A percentile compares a stretch with the other conserved stretches of the same genome.
phyloP scores from a whole-genome alignment of 1,140 invertebrate genomes.

The Hestina assimilis region DNA sequence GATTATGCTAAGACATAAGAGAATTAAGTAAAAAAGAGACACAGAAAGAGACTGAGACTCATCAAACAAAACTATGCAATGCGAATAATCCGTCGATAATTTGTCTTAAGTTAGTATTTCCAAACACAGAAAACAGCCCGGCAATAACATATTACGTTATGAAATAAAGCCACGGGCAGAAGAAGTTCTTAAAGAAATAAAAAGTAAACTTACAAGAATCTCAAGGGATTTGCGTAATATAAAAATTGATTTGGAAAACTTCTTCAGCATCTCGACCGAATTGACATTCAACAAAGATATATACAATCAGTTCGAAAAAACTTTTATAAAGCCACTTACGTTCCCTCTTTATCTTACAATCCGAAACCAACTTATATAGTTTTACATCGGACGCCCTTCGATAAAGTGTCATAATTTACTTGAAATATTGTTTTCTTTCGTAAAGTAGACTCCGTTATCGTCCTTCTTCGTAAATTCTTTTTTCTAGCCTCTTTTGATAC shows the following conservation, averaged over 20 bases:
- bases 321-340: slow-evolving; percentile 52
- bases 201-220: no score
- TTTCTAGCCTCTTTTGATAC: background rate
- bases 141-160: no score
- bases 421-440: slow-evolving; percentile 60
- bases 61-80: no score
- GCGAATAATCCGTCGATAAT: no score
- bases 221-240: no score
- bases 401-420: slow-evolving; percentile 65
- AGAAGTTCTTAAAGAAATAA: no score
- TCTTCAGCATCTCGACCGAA: background rate
- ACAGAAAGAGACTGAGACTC: no score
- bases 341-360: slow-evolving; percentile 53
- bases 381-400: slow-evolving; percentile 56
- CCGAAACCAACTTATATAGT: slow-evolving; percentile 56
- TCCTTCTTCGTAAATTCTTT: background rate
- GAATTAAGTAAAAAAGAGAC: no score
- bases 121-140: no score
- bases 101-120: no score
- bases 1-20: no score
- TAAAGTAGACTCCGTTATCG: slow-evolving; percentile 48
- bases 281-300: background rate
- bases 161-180: no score
- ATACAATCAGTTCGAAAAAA: slow-evolving; percentile 37
- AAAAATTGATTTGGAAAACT: slow-evolving; percentile 2